Evolutionary conservation across 2,797 vertebrate species (phyloP).

Genomic region (Atherinosoma microstoma): DNA sequence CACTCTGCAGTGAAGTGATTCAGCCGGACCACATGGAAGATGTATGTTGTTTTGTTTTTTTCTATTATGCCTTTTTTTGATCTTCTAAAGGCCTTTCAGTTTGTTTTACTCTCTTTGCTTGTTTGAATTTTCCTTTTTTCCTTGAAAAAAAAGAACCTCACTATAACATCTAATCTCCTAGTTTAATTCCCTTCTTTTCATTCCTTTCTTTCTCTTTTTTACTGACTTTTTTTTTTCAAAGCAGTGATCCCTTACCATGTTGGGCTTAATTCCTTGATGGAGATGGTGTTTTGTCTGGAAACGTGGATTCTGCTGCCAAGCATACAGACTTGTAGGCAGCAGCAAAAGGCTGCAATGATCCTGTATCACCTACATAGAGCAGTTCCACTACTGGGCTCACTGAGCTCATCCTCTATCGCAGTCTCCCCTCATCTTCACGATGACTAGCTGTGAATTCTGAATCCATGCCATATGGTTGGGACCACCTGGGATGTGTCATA

Average conservation of each 20-base stretch:
- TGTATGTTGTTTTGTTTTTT: neutral
- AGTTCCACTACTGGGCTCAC: conserved; percentile 17
- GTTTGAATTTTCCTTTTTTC: neutral
- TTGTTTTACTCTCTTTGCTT: conserved; percentile 2
- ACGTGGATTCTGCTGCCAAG: conserved; percentile 20
- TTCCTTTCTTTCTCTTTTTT: neutral
- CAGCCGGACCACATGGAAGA: conserved; percentile 48
- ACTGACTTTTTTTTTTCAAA: conserved; percentile 5
- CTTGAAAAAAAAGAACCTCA: neutral
- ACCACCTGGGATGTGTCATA: conserved; percentile 14
- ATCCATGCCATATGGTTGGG: conserved; percentile 20
- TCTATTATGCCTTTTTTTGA: conserved; percentile 1
- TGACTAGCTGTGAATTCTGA: conserved; percentile 35
- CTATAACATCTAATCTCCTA: conserved; percentile 16
- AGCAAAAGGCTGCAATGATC: conserved; percentile 23
- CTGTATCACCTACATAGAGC: conserved; percentile 18
- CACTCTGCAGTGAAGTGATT: conserved; percentile 69
- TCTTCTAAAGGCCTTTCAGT: neutral
- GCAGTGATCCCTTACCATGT: conserved; percentile 12
- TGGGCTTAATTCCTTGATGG: conserved; percentile 30
- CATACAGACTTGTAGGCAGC: conserved; percentile 6
- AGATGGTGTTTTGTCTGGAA: conserved; percentile 30
- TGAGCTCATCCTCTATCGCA: conserved; percentile 27
- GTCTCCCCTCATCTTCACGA: conserved; percentile 15
- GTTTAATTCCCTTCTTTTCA: neutral